Base-by-base conservation (phyloP, 2,888 invertebrate genomes). In the Ramazzottius varieornatus region DNA sequence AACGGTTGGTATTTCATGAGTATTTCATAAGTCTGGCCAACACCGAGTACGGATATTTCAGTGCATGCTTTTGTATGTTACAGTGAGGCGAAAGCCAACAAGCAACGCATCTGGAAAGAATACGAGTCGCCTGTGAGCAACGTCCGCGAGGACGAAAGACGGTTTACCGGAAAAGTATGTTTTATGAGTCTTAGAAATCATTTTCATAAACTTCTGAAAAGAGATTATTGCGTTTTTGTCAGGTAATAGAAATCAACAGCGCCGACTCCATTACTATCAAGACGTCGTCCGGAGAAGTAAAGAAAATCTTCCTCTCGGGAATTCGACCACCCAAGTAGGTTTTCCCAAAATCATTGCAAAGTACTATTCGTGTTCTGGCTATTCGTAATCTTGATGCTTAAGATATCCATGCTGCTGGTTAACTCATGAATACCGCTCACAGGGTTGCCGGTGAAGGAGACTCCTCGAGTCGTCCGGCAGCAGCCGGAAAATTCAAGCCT, bases 231-330 rank as follows among this genome's bases (percentile, higher is more conserved):
- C 40, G 40, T 40, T 8, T 40, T 40, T 40, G 8, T 8, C 29
- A 54, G 75, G 76, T 78, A 0, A 79, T 87, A 32, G 98, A 99
- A 77, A 84, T 94, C 46, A 84, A 89, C 2, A 91, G 92, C 73
- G 96, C 90, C 0, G 98, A 99, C 78, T 88, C 91, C 0, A 78
- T 99, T 34, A 82, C 86, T 65, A 83, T 98, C 0, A 90, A 88
- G 74, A 79, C 85, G 66, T 78, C 83, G 33, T 86, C 85, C 73
- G 86, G 86, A 46, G 81, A 82, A 46, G 79, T 82, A 54, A 88
- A 88, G 76, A 98, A 96, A 78, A 84, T 98, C 63, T 96, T 94
- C 79, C 80, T 99, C 68, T 87, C 96, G 33, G 92, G 93, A 75
- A 86, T 99, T 73, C 83, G 94, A 70, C 88, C 94, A 65, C 96